Base-by-base conservation (phyloP, 2,888 invertebrate species). In the Drosophila anomalata region DNA sequence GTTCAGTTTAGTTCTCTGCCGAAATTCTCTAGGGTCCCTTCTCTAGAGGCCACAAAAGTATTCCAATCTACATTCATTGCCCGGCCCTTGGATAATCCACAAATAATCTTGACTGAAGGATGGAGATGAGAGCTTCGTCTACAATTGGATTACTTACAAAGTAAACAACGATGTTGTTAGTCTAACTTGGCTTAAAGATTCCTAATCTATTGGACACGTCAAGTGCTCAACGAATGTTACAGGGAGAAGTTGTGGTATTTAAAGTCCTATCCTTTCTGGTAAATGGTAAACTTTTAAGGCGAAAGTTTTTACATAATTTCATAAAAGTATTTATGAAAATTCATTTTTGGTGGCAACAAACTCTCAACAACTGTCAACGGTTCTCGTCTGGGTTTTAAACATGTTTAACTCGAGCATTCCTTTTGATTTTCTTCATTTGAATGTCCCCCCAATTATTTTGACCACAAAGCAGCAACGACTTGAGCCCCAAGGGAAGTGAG, bases 361-460 rank as follows among this genome's bases (percentile, higher is more conserved):
- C 17, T 20, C 12, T 22, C 12, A 44, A 44, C 20, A 14, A 14
- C 11, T 17, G 8, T 20, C 42, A 3, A 42, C 44, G 11, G 12
- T 4, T 22, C 22, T 8, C 11, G 17, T 44, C 3, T 22, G 20
- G 9, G 20, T 17, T 31, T 31, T 50, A 33, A 33, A 50, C 20
- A 33, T 33, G 20, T 20, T 33, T 46, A 31, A 31, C n/a, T 12
- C 17, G 17, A 1, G 42, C 26, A 33, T 2, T 54, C n/a, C 46
- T 54, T 29, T 67, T 46, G 46, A 54, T 55, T 63, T 63, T 22
- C 67, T 46, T 47, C 24, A 65, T 68, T 68, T 65, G 56, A 39
- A 67, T 68, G 68, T 54, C 33, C 31, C 17, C 36, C 61, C 65
- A 65, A 65, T 65, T 67, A 65, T 68, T 65, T 55, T 68, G 68